A percentile compares a stretch with the other conserved stretches of the same genome.
Evolutionary conservation across 2,113 vertebrate species (phyloP).

Genomic region (Indicator maculatus): DNA sequence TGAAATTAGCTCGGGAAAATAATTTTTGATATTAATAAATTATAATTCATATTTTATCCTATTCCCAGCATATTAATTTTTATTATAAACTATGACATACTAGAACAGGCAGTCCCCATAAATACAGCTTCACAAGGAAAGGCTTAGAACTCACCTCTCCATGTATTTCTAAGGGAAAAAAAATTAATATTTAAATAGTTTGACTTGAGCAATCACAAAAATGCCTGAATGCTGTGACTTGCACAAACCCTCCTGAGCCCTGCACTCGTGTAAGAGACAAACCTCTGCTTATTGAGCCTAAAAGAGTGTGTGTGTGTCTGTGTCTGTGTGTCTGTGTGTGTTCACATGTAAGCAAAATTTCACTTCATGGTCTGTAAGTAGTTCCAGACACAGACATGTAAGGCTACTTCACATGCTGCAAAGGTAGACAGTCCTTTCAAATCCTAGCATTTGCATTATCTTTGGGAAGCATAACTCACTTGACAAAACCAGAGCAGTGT

Average conservation of each 20-base stretch:
- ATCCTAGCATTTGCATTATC: not conserved
- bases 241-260: rapidly evolving
- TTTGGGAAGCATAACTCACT: not conserved
- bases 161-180: not conserved
- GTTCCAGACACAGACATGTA: not conserved
- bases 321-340: not conserved
- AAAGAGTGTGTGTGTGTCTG: not conserved
- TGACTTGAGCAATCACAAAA: not conserved
- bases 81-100: too few species aligned
- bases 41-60: too few species aligned
- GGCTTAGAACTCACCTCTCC: not conserved
- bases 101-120: not conserved
- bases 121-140: not conserved
- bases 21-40: too few species aligned
- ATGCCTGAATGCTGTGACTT: not conserved
- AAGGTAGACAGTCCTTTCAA: not conserved
- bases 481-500: not conserved
- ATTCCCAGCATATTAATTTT: too few species aligned
- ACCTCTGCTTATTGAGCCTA: not conserved
- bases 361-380: not conserved
- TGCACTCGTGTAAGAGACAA: not conserved
- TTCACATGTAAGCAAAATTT: not conserved
- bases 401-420: not conserved
- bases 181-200: not conserved
- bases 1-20: too few species aligned